Evolutionary conservation across 2,888 invertebrate species (phyloP), one percentile per base, ranked within the genome.

Genomic region (Heliconius charithonia): DNA sequence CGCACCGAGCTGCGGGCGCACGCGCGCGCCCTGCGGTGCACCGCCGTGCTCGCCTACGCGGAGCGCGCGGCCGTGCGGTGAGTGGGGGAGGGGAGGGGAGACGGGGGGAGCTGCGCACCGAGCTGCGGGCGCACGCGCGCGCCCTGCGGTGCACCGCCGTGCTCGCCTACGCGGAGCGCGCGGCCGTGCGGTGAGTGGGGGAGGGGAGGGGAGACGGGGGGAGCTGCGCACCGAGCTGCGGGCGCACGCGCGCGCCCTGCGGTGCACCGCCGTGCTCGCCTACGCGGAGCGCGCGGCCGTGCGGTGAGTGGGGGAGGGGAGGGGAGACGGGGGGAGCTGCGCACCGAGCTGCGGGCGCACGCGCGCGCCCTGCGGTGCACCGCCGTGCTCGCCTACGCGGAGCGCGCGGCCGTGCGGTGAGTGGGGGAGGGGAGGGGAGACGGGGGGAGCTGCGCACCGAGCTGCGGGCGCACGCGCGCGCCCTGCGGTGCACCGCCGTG

Each of bases 81-180:
- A 95, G 94, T 82, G 25, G 1, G 19, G n/a, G 32, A 13, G n/a
- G 4, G 7, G 22, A 10, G 66, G 32, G 66, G 66, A 27, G 63
- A 2, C n/a, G 3, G 32, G 37, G 67, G 45, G 45, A 13, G 32
- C 32, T 32, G 32, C 32, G 32, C 4, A 4, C 98, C 90, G 99
- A 99, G 95, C 97, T 99, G 79, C 96, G 99, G 29, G 29, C 29
- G 29, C 29, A 29, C 4, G 29, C 29, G 29, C 29, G 29, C 63
- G 97, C 98, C 1, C 95, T 99, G 82, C 97, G 98, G 19, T 99
- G 99, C 87, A 98, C 99, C 90, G 98, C 98, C 9, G 98, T 99
- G 71, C 94, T 99, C 65, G 99, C 98, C 0, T 99, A 99, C 91
- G 96, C 96, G n/a, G 99, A 99, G 94, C 96, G 97, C 56, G 97